Percentiles rank a stretch among this genome's conserved stretches.
phyloP scores from a whole-genome alignment of 2,797 vertebrate genomes.

The Hozukius guyotensis region DNA sequence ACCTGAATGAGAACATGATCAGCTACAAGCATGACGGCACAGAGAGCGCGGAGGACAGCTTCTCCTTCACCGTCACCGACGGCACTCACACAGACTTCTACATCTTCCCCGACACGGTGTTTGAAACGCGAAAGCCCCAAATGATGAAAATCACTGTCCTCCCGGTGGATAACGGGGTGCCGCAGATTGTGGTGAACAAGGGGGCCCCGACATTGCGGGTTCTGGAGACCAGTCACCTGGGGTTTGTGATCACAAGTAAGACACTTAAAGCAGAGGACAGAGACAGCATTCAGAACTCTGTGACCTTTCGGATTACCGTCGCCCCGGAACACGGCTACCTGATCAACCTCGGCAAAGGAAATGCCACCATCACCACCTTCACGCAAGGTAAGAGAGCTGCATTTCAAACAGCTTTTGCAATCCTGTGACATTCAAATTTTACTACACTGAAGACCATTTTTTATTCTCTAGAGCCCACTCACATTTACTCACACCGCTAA shows the following conservation, averaged over 20 bases:
- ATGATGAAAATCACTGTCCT: constrained; percentile 90
- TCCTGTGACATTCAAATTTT: constrained; percentile 28
- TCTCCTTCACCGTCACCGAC: constrained; percentile 96
- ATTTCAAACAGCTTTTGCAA: constrained; percentile 7
- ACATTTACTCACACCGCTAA: constrained; percentile 41
- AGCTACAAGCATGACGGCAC: constrained; percentile 95
- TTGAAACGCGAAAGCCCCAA: constrained; percentile 91
- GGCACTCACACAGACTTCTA: constrained; percentile 95
- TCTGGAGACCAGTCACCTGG: constrained; percentile 87
- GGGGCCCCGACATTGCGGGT: constrained; percentile 88
- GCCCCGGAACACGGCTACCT: constrained; percentile 90
- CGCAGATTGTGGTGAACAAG: constrained; percentile 92
- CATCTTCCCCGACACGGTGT: constrained; percentile 93
- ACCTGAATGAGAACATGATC: constrained; percentile 96
- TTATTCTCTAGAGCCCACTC: constrained; percentile 25
- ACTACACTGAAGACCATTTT: constrained; percentile 15
- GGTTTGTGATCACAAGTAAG: constrained; percentile 94
- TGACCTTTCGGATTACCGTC: constrained; percentile 88
- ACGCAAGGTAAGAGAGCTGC: constrained; percentile 89
- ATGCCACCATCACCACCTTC: constrained; percentile 90
- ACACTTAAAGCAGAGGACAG: constrained; percentile 91
- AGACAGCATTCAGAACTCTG: constrained; percentile 86
- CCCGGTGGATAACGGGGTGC: constrained; percentile 90
- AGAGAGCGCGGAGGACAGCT: constrained; percentile 90
- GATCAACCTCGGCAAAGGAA: constrained; percentile 91